phyloP scores from a whole-genome alignment of 2,113 vertebrate genomes.

The Empidonax alnorum region DNA sequence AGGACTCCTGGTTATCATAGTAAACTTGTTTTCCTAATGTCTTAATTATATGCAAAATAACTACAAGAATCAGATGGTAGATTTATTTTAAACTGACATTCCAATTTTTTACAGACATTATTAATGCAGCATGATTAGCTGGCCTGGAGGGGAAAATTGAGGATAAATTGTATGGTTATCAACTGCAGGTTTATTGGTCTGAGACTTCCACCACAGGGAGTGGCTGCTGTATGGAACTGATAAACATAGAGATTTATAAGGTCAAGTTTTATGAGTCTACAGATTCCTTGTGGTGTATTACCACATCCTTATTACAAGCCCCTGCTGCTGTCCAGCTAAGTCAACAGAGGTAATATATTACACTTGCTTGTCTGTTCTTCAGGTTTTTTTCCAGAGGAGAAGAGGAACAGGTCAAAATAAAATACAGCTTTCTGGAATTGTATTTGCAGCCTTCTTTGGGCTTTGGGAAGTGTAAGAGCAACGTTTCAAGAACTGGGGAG shows the following conservation, averaged over 20 bases:
- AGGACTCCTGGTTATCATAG: background rate
- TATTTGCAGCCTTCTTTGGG: background rate
- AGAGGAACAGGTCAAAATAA: constrained; percentile 55
- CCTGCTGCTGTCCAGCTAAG: constrained; percentile 81
- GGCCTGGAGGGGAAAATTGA: constrained; percentile 46
- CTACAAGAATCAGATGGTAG: background rate
- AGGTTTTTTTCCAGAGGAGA: background rate
- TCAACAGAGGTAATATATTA: constrained; percentile 77
- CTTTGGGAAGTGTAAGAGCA: background rate
- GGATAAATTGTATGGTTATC: constrained; percentile 69
- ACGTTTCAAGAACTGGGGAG: background rate
- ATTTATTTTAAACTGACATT: constrained; percentile 46
- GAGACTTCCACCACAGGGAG: constrained; percentile 75
- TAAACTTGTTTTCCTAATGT: background rate
- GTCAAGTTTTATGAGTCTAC: constrained; percentile 83
- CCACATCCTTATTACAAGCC: constrained; percentile 82
- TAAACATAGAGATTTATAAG: constrained; percentile 87
- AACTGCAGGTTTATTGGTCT: constrained; percentile 78
- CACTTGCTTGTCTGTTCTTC: constrained; percentile 51
- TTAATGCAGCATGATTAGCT: constrained; percentile 72
- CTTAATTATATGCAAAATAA: background rate
- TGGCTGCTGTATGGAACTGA: constrained; percentile 84
- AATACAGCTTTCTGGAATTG: constrained; percentile 32
- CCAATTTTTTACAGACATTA: constrained; percentile 55
- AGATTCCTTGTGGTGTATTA: constrained; percentile 78